These are phyloP conservation scores for Brachionus angularis DNA, from an alignment of 1,140 invertebrate genomes.

Conservation along the genomic window DNA sequence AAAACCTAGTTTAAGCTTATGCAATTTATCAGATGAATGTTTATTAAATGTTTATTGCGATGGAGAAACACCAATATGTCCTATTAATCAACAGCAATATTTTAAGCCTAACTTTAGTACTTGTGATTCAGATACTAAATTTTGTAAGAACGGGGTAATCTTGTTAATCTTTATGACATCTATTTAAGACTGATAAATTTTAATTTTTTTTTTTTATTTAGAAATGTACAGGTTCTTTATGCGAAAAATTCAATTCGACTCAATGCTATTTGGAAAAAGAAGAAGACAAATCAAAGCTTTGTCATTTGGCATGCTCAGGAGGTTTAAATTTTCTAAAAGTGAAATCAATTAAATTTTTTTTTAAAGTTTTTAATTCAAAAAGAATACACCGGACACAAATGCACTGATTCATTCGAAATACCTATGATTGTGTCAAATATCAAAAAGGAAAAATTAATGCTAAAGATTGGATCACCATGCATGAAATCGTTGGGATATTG, in stretches of 20 bases:
- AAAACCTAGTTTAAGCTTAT: neutral
- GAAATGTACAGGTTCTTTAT: constrained; percentile 1
- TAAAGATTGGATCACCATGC: neutral
- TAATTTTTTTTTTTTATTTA: neutral
- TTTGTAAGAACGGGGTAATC: neutral
- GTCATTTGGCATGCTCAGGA: constrained; percentile 20
- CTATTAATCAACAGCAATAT: neutral
- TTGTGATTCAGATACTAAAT: neutral
- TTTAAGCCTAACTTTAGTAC: neutral
- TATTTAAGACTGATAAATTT: too few species aligned
- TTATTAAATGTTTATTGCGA: neutral
- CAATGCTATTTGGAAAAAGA: neutral
- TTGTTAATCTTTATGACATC: neutral
- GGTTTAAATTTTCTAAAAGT: neutral
- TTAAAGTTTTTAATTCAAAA: too few species aligned
- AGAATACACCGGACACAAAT: neutral
- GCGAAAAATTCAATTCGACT: constrained; percentile 4
- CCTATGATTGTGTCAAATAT: neutral
- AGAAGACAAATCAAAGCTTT: neutral
- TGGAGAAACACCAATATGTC: neutral
- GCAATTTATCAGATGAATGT: neutral
- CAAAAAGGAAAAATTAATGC: neutral
- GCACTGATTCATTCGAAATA: constrained; percentile 2
- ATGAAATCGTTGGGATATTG: neutral
- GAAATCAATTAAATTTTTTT: neutral